Percentiles rank a stretch among this genome's conserved stretches.
Conservation (phyloP, 2,888 invertebrate genomes). For the Cantharis lateralis region DNA sequence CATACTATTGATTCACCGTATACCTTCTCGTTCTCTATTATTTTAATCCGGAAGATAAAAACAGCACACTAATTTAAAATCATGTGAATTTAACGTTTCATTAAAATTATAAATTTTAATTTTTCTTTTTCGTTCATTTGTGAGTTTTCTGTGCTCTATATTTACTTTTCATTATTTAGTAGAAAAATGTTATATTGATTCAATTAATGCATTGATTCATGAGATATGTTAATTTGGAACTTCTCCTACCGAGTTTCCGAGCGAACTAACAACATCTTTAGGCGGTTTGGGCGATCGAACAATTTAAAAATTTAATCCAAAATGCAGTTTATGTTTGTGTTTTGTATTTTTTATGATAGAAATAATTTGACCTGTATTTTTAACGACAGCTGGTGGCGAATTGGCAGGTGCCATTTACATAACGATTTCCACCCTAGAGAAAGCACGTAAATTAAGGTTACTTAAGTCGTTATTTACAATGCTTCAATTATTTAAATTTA, state of each 20-base stretch:
- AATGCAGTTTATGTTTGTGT: neutral
- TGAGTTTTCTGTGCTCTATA: neutral
- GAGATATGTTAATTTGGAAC: neutral
- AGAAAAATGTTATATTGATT: neutral
- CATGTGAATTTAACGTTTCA: neutral
- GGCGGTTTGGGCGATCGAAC: neutral
- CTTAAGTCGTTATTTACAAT: neutral
- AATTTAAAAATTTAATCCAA: neutral
- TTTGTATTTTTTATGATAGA: neutral
- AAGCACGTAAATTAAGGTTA: neutral
- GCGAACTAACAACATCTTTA: neutral
- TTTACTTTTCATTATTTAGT: neutral
- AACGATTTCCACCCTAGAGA: neutral
- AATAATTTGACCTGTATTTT: neutral
- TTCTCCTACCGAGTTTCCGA: neutral
- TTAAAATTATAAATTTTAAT: neutral
- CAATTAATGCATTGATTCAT: neutral
- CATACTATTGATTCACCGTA: no score
- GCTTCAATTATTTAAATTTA: neutral
- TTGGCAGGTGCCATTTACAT: neutral
- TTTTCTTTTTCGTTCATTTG: neutral
- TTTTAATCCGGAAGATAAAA: neutral
- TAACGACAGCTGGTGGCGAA: neutral
- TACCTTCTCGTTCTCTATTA: no score
- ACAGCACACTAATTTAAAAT: neutral